Conservation (phyloP, 2,797 vertebrate genomes). For the Melanotaenia maccullochi region DNA sequence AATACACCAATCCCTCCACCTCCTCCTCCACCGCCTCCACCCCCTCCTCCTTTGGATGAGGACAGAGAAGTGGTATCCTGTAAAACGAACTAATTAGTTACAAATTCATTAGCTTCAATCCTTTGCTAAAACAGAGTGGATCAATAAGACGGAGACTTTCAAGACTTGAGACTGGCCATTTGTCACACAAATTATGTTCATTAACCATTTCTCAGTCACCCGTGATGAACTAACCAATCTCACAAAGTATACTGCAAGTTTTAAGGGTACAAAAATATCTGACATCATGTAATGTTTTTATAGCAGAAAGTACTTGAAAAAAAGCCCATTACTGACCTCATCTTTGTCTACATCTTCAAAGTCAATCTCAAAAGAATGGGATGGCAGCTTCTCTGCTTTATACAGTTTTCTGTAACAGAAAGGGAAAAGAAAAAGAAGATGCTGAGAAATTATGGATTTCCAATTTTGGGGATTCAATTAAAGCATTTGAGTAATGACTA, state of each 20-base stretch:
- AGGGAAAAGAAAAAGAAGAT: slow-evolving; percentile 9
- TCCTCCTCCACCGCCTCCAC: slow-evolving; percentile 80
- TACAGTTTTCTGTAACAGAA: slow-evolving; percentile 84
- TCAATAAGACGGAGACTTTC: slow-evolving; percentile 45
- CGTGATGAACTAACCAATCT: slow-evolving; percentile 35
- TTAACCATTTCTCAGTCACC: slow-evolving; percentile 35
- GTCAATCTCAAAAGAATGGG: slow-evolving; percentile 98
- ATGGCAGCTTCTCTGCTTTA: slow-evolving; percentile 93
- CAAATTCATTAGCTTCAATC: slow-evolving; percentile 15
- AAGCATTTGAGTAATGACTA: slow-evolving; percentile 26
- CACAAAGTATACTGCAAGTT: slow-evolving; percentile 49
- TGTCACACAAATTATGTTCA: slow-evolving; percentile 40
- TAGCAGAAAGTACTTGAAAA: slow-evolving; percentile 50
- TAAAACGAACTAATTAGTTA: slow-evolving; percentile 32
- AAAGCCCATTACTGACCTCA: slow-evolving; percentile 86
- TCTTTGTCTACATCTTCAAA: slow-evolving; percentile 97
- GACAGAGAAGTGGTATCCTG: slow-evolving; percentile 98
- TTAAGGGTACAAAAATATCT: slow-evolving; percentile 50
- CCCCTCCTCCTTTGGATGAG: slow-evolving; percentile 96
- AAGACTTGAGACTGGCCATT: slow-evolving; percentile 10
- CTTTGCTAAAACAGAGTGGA: slow-evolving; percentile 16
- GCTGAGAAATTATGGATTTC: slow-evolving; percentile 11
- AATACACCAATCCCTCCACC: slow-evolving; percentile 89
- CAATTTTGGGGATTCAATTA: slow-evolving; percentile 43
- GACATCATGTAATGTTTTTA: slow-evolving; percentile 43